phyloP scores from a whole-genome alignment of 2,113 vertebrate species.

The Bos indicus region DNA sequence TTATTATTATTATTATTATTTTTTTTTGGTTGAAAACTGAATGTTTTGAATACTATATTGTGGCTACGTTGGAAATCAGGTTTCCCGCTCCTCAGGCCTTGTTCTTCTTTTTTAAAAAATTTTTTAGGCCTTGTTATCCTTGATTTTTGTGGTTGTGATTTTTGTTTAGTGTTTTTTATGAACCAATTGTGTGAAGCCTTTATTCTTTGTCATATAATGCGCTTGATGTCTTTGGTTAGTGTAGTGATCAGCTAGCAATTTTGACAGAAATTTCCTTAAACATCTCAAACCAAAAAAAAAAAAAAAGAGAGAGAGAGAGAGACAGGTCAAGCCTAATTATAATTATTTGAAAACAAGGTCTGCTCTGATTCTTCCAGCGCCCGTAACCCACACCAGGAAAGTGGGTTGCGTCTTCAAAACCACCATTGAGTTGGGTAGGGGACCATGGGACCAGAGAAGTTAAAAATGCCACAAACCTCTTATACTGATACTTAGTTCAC shows the following conservation, averaged over 20 bases:
- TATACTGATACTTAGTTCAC: background rate
- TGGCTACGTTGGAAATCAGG: background rate
- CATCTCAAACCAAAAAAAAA: background rate
- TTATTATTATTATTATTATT: background rate
- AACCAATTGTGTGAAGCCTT: background rate
- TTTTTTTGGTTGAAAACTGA: background rate
- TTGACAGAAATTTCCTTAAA: background rate
- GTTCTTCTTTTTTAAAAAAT: background rate
- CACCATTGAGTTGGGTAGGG: rapidly evolving
- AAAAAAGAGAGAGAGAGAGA: background rate
- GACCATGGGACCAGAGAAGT: too few relatives aligned
- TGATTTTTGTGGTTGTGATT: background rate
- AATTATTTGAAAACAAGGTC: background rate
- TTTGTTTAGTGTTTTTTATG: background rate
- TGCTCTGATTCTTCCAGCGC: background rate
- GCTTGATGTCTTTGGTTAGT: background rate
- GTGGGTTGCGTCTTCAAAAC: background rate
- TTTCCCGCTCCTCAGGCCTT: background rate
- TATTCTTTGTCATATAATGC: background rate
- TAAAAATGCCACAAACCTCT: background rate
- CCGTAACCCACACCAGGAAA: background rate
- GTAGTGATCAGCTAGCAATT: background rate
- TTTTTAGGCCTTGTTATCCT: background rate
- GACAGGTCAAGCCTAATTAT: background rate
- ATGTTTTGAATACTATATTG: background rate